Evolutionary conservation across 2,113 vertebrate species (phyloP).

Genomic region (Leucosticte australis): DNA sequence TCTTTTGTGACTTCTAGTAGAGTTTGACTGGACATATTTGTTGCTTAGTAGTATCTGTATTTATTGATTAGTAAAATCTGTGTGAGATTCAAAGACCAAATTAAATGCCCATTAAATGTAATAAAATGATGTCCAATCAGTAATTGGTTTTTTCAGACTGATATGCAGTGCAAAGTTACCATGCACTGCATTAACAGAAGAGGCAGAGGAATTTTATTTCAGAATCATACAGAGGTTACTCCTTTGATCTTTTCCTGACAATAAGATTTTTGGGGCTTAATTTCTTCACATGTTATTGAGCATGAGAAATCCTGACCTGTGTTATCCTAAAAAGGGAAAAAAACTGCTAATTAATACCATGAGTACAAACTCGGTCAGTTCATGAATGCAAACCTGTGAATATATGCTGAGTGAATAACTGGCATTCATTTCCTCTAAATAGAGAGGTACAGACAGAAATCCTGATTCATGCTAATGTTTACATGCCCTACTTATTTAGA

Average conservation of each 20-base stretch:
- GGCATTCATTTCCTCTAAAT: conserved; percentile 57
- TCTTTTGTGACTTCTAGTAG: background rate
- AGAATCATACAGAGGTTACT: background rate
- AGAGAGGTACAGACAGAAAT: conserved; percentile 55
- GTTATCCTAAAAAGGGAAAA: background rate
- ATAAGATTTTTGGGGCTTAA: background rate
- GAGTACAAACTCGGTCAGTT: background rate
- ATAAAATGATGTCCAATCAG: background rate
- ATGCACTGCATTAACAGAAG: background rate
- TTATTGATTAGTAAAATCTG: background rate
- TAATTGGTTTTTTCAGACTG: background rate
- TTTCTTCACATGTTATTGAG: background rate
- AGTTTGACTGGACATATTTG: background rate
- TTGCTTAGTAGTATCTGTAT: background rate
- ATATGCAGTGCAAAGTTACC: background rate
- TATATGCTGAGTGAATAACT: conserved; percentile 35
- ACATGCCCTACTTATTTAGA: conserved; percentile 62
- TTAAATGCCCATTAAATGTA: background rate
- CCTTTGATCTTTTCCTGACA: background rate
- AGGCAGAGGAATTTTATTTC: background rate
- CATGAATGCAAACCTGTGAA: conserved; percentile 7
- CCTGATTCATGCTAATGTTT: conserved; percentile 30
- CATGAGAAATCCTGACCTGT: background rate
- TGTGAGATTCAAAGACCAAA: background rate
- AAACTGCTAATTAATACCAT: conserved; percentile 13